Evolutionary conservation across 2,888 invertebrate species (phyloP), one percentile per base, ranked within the genome.

Genomic region (Chloromyia formosa): DNA sequence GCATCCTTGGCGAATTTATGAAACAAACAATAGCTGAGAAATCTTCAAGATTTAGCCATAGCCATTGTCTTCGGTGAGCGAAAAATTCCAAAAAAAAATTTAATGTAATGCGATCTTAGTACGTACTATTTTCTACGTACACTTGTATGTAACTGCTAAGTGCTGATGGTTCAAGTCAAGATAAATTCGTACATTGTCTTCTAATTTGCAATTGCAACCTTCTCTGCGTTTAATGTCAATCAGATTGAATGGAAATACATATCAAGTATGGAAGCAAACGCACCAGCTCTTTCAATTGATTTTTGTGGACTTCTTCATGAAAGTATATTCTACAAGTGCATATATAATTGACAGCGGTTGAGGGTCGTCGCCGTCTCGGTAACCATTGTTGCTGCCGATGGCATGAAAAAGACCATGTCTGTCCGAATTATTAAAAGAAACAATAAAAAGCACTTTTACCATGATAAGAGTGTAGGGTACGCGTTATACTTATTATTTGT

Each of bases 201-300:
- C 7, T 45, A 9, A 53, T 9, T 45, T 23, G 56, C 14, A 14
- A 7, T 10, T 53, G n/a, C n/a, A n/a, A n/a, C 3, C 71, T 20
- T 12, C 40, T 58, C 40, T 40, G 42, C 18, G n/a, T n/a, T 71
- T 71, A 71, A 56, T 71, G 71, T 71, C 69, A 69, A 71, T 71
- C 58, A 40, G 16, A 56, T 66, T 35, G 40, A 40, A 71, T 71
- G 35, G 56, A 56, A 71, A 56, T 58, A 71, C 40, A n/a, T n/a
- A n/a, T n/a, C n/a, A n/a, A n/a, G n/a, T n/a, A n/a, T n/a, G n/a
- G n/a, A n/a, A n/a, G n/a, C n/a, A n/a, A n/a, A n/a, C n/a, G n/a
- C n/a, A n/a, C n/a, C n/a, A n/a, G n/a, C n/a, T n/a, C n/a, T n/a
- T n/a, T n/a, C n/a, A n/a, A n/a, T n/a, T n/a, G n/a, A n/a, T n/a